Base-by-base conservation (phyloP, 2,113 vertebrate species). In the Octodon degus region DNA sequence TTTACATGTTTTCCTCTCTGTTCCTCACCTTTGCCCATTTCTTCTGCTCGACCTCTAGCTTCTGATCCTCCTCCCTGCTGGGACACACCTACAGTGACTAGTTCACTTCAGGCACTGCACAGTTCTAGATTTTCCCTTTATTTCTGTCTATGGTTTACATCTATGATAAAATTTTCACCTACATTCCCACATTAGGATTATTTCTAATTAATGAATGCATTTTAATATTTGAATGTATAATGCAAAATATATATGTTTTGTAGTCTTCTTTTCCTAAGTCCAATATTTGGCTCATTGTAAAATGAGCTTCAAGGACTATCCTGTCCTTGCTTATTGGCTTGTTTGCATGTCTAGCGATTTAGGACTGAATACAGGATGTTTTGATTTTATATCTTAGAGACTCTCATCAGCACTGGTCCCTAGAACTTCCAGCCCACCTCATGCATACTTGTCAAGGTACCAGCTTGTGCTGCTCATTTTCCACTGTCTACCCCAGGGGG, bases 121-220 rank as follows among this genome's bases (percentile, higher is more conserved):
- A 84, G 40, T 84, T 88, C n/a, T 55, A 81, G 7, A 91, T 34
- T 95, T 92, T 67, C 76, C 81, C 79, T 58, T 67, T 76, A 89
- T 32, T 86, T 86, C 53, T 95, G 83, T 89, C 84, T 72, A 62
- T 81, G 70, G 2, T 37, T 85, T 65, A 27, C 1, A 68, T 82
- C 40, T 89, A 72, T 89, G 16, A 58, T 89, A 70, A 81, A 47
- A 47, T 63, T 89, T 80, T 19, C 50, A 80, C 50, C 91, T 76
- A 37, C 76, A 67, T 20, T 87, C n/a, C 90, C 16, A 68, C 27
- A 25, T 3, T 84, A 11, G 5, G 43, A 43, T 40, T 13, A 50
- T 63, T 55, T 83, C 70, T 25, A 62, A 85, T 72, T 89, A 77
- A 43, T 60, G 14, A 81, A 40, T 53, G 72, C 74, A 5, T 72